Percentiles rank a stretch among this genome's conserved stretches.
Conservation (phyloP, 2,888 invertebrate genomes). For the Leptura quadrifasciata region DNA sequence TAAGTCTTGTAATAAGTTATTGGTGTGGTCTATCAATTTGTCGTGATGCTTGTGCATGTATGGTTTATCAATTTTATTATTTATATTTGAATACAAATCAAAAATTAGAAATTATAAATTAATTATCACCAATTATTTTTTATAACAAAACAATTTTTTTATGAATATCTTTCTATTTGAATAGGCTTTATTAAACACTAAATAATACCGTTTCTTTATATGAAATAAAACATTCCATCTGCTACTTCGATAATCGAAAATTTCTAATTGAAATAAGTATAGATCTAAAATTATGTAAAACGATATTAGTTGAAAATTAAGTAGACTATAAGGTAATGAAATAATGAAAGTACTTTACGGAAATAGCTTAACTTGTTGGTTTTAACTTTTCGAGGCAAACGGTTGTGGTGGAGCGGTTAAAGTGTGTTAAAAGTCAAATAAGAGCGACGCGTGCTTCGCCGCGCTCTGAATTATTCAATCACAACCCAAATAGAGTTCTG, state of each 20-base stretch:
- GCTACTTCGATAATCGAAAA: neutral
- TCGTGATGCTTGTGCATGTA: too few species aligned
- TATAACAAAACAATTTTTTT: too few species aligned
- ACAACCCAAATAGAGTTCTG: constrained; percentile 61
- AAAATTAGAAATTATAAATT: too few species aligned
- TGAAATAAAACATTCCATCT: too few species aligned
- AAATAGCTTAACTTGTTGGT: constrained; percentile 45
- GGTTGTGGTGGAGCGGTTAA: constrained; percentile 57
- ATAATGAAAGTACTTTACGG: constrained; percentile 40
- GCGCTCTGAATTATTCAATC: constrained; percentile 66
- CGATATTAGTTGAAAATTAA: constrained; percentile 4
- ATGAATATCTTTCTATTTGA: too few species aligned
- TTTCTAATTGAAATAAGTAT: neutral
- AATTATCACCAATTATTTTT: too few species aligned
- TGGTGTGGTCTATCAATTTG: too few species aligned
- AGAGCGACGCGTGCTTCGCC: constrained; percentile 62
- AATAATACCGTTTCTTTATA: too few species aligned
- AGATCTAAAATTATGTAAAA: neutral
- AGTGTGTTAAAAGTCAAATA: constrained; percentile 66
- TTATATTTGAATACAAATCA: too few species aligned
- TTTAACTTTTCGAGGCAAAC: constrained; percentile 59
- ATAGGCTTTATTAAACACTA: too few species aligned
- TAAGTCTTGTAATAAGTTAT: too few species aligned
- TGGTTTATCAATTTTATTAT: too few species aligned
- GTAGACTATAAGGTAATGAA: constrained; percentile 33